Evolutionary conservation across 2,888 invertebrate genomes (phyloP).

Genomic region (Dione juno): DNA sequence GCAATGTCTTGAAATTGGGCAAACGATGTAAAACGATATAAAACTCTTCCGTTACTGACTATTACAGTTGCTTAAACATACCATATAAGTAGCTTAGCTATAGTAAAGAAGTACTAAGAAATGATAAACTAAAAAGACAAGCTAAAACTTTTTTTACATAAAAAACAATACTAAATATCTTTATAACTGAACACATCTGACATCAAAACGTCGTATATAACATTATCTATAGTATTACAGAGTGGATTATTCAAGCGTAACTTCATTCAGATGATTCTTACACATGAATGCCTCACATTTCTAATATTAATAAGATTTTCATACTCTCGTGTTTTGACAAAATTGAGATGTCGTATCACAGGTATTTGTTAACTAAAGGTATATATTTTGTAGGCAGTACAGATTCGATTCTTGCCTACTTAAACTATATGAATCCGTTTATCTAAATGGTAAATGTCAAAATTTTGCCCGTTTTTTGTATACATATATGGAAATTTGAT

Average conservation of each 20-base stretch:
- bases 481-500: too few species aligned
- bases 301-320: slow-evolving; percentile 19
- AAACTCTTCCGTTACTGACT: too few species aligned
- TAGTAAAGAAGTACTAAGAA: too few species aligned
- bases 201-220: background rate
- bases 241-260: slow-evolving; percentile 6
- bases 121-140: too few species aligned
- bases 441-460: too few species aligned
- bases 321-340: slow-evolving; percentile 2
- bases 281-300: slow-evolving; percentile 12
- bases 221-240: background rate
- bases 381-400: background rate
- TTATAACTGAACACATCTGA: background rate
- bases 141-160: too few species aligned
- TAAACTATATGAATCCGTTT: too few species aligned
- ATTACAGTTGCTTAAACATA: too few species aligned
- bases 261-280: slow-evolving; percentile 3
- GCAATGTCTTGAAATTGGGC: too few species aligned
- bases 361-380: background rate
- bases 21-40: too few species aligned
- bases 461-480: too few species aligned
- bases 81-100: too few species aligned
- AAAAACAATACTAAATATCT: background rate
- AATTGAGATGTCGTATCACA: slow-evolving; percentile 12
- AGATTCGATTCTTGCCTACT: background rate